phyloP scores from a whole-genome alignment of 2,113 vertebrate genomes.

The Crotalus viridis region DNA sequence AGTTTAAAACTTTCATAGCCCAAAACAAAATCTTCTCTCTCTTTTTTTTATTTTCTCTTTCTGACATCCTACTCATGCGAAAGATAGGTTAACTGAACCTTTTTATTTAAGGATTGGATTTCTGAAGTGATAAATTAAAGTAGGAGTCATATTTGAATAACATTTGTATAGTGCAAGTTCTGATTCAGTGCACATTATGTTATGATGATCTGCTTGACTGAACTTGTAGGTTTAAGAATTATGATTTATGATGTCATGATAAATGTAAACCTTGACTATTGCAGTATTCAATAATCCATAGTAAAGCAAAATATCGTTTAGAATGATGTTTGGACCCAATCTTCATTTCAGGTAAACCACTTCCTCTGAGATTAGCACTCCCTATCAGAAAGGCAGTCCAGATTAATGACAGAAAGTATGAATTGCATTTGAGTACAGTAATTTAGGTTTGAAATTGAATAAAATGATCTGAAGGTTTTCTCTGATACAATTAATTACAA shows the following conservation, averaged over 20 bases:
- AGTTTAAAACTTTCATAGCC: not conserved
- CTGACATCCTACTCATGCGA: not conserved
- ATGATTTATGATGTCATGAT: too few relatives aligned
- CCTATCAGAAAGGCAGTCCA: conserved; percentile 32
- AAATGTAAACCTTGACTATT: not conserved
- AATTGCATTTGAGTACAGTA: conserved; percentile 61
- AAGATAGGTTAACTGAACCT: not conserved
- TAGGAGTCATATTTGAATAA: not conserved
- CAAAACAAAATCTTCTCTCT: not conserved
- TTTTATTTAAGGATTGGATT: not conserved
- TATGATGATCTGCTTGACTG: not conserved
- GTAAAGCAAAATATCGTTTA: not conserved
- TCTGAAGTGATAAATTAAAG: not conserved
- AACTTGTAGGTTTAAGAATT: not conserved
- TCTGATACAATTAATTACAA: conserved; percentile 67
- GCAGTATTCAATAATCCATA: not conserved
- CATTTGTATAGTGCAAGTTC: conserved; percentile 41
- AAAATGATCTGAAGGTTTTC: conserved; percentile 65
- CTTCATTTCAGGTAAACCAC: conserved; percentile 35
- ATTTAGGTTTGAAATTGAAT: conserved; percentile 64
- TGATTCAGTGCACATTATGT: not conserved
- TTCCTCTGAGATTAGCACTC: conserved; percentile 59
- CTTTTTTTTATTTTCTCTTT: not conserved
- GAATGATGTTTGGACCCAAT: not conserved
- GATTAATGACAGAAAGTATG: conserved; percentile 61